phyloP scores from a whole-genome alignment of 2,113 vertebrate genomes.

The Pluvianellus socialis region DNA sequence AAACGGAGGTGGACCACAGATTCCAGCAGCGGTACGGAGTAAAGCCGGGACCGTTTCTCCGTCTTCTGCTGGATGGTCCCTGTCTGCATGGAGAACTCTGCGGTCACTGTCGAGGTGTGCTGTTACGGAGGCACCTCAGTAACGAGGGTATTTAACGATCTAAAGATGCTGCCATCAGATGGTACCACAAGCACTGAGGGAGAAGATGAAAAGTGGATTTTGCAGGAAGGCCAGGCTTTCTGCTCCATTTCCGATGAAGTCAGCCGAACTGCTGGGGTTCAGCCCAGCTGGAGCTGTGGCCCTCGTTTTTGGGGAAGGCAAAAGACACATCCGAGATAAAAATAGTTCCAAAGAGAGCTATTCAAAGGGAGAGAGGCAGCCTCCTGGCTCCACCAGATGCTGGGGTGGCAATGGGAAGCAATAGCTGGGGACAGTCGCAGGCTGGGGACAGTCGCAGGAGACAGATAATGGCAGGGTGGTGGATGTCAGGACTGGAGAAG shows the following conservation, averaged over 20 bases:
- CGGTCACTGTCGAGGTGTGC: accelerated
- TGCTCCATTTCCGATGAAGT: accelerated
- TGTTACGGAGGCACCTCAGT: background rate
- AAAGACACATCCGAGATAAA: background rate
- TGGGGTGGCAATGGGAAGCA: background rate
- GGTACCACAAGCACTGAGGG: background rate
- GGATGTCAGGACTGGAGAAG: background rate
- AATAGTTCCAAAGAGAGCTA: background rate
- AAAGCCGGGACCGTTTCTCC: background rate
- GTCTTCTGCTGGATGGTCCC: accelerated
- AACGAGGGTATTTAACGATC: no score
- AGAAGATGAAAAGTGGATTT: background rate
- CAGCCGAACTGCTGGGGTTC: no score
- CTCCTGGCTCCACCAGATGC: background rate
- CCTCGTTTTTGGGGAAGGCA: background rate
- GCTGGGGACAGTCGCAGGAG: background rate
- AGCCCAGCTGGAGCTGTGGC: background rate
- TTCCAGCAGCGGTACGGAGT: background rate
- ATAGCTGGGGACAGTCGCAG: background rate
- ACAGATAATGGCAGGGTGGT: background rate
- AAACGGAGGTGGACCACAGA: background rate
- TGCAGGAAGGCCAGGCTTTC: background rate
- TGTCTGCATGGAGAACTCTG: no score
- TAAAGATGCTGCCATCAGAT: background rate
- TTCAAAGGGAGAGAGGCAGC: background rate